Percentiles rank a stretch among this genome's conserved stretches.
These are phyloP conservation scores for Catamblyrhynchus diadema DNA, from an alignment of 2,797 vertebrate species.

Conservation along the genomic window DNA sequence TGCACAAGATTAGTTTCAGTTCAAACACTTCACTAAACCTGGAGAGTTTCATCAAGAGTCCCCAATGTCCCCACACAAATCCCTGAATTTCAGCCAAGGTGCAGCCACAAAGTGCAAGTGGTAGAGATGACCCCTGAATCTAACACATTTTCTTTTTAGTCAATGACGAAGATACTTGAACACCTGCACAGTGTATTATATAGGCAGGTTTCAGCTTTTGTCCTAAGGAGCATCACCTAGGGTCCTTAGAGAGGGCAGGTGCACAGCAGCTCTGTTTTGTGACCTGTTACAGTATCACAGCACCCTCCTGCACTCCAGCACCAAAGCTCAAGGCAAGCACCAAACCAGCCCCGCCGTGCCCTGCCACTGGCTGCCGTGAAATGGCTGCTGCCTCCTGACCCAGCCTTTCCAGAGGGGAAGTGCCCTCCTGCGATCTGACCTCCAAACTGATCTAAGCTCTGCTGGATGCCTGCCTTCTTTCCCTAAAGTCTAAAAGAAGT, in stretches of 20 bases:
- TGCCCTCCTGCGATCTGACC: neutral
- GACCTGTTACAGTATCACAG: neutral
- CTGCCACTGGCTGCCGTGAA: neutral
- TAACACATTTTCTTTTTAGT: neutral
- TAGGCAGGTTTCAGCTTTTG: neutral
- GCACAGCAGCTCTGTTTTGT: neutral
- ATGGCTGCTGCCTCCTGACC: neutral
- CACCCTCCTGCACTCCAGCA: neutral
- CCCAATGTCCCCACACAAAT: fast-evolving
- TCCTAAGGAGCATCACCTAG: neutral
- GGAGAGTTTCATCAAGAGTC: neutral
- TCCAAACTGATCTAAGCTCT: neutral
- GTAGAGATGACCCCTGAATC: neutral
- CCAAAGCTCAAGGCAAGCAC: neutral
- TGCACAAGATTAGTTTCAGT: neutral
- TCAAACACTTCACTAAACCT: neutral
- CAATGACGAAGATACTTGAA: neutral
- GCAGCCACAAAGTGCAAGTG: neutral
- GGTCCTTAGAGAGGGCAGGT: neutral
- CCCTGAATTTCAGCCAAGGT: neutral
- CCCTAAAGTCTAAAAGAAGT: neutral
- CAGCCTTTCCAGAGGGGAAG: neutral
- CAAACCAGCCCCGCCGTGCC: neutral
- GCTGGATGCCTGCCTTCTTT: neutral
- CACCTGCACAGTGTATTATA: neutral